A percentile compares a stretch with the other conserved stretches of the same genome.
phyloP scores from a whole-genome alignment of 64 coral and sea anemone species.

The Montipora cactus region DNA sequence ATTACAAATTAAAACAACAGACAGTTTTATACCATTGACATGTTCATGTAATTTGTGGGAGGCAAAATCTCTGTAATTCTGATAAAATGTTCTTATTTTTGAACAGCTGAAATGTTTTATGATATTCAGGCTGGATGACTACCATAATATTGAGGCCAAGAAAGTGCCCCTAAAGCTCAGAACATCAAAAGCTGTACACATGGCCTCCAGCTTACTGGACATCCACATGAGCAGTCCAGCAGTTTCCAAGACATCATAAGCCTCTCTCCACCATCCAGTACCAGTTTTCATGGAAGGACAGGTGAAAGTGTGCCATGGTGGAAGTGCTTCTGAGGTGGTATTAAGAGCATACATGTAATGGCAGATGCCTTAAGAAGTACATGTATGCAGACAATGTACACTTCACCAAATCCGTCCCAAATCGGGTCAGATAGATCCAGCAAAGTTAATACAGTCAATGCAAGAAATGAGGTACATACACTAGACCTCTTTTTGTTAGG shows the following conservation, averaged over 20 bases:
- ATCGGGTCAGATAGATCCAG: background rate
- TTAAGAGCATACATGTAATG: background rate
- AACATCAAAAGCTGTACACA: conserved; percentile 2
- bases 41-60: background rate
- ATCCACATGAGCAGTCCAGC: background rate
- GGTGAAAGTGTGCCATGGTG: background rate
- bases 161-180: conserved; percentile 1
- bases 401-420: background rate
- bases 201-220: background rate
- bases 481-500: no score
- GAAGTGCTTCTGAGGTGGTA: background rate
- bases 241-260: no score
- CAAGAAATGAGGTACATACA: background rate
- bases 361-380: background rate
- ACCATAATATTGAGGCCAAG: background rate
- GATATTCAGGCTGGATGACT: background rate
- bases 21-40: no score
- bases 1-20: no score
- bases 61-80: background rate
- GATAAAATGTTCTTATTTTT: conserved; percentile 9
- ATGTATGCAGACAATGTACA: background rate
- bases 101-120: conserved; percentile 7
- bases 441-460: conserved; percentile 1
- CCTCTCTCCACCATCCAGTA: no score
- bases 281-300: background rate